A percentile compares a stretch with the other conserved stretches of the same genome.
Conservation (phyloP, 2,888 invertebrate genomes). For the Mantis religiosa region DNA sequence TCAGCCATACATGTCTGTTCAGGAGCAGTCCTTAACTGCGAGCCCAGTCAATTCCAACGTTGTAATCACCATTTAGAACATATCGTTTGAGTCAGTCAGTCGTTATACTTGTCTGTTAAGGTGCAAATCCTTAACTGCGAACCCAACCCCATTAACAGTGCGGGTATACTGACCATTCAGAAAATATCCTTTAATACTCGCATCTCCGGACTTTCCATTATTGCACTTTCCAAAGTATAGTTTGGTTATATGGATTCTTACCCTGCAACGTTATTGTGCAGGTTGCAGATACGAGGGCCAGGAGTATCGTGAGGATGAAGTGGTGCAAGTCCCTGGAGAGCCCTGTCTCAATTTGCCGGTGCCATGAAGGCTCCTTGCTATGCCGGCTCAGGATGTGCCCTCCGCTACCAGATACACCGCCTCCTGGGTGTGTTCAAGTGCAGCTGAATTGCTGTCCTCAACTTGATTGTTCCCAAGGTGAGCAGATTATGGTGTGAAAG, state of each 20-base stretch:
- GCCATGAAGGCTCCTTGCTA: conserved; percentile 65
- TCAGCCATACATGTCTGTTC: too few relatives aligned
- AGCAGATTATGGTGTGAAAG: background rate
- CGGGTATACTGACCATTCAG: too few relatives aligned
- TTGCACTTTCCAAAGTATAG: too few relatives aligned
- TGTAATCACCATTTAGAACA: too few relatives aligned
- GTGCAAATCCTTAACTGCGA: too few relatives aligned
- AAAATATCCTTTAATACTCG: too few relatives aligned
- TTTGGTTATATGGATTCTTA: background rate
- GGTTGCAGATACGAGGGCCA: conserved; percentile 71
- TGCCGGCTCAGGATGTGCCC: conserved; percentile 77
- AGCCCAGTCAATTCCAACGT: too few relatives aligned
- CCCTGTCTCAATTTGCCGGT: conserved; percentile 76
- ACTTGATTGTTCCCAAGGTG: conserved; percentile 60
- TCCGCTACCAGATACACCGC: conserved; percentile 68
- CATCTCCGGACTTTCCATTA: too few relatives aligned
- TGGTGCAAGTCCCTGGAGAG: conserved; percentile 57
- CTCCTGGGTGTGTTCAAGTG: conserved; percentile 65
- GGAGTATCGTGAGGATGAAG: conserved; percentile 55
- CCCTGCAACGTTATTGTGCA: conserved; percentile 37
- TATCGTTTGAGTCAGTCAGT: too few relatives aligned
- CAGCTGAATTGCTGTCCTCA: conserved; percentile 74
- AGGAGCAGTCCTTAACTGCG: too few relatives aligned
- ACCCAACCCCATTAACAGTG: too few relatives aligned
- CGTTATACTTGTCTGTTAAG: too few relatives aligned